Percentiles rank a stretch among this genome's conserved stretches.
Evolutionary conservation across 2,888 invertebrate genomes (phyloP).

Genomic region (Lampropteryx suffumata): DNA sequence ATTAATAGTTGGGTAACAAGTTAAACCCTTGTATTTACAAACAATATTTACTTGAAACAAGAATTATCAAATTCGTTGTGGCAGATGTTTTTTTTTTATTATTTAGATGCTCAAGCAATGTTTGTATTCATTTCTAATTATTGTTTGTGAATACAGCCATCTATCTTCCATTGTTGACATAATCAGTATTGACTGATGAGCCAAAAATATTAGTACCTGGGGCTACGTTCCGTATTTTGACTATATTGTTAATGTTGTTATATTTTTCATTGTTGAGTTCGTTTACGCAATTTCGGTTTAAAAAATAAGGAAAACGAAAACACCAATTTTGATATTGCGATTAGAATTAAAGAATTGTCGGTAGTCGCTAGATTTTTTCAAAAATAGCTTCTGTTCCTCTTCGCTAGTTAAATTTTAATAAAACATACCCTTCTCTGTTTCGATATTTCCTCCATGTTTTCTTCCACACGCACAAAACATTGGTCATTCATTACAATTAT

Average conservation of each 20-base stretch:
- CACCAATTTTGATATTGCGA: constrained; percentile 16
- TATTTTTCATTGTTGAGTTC: constrained; percentile 3
- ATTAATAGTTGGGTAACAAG: constrained; percentile 7
- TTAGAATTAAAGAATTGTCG: neutral
- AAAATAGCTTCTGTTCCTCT: neutral
- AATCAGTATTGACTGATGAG: constrained; percentile 15
- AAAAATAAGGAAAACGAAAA: constrained; percentile 12
- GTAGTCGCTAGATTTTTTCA: neutral
- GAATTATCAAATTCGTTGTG: too few species aligned
- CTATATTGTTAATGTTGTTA: constrained; percentile 8
- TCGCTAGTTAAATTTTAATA: neutral
- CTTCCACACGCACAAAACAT: too few species aligned
- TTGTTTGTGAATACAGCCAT: constrained; percentile 13
- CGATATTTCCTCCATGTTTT: too few species aligned
- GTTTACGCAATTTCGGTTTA: neutral
- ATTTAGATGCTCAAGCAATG: too few species aligned
- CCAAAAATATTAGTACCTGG: constrained; percentile 14
- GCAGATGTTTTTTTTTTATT: too few species aligned
- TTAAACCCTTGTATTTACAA: constrained; percentile 4
- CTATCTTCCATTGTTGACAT: constrained; percentile 7
- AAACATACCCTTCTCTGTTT: too few species aligned
- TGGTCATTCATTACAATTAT: too few species aligned
- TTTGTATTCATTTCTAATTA: neutral
- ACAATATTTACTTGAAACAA: neutral
- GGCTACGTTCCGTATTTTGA: constrained; percentile 15